Evolutionary conservation across 2,113 vertebrate species (phyloP).

Genomic region (Hystrix brachyura): DNA sequence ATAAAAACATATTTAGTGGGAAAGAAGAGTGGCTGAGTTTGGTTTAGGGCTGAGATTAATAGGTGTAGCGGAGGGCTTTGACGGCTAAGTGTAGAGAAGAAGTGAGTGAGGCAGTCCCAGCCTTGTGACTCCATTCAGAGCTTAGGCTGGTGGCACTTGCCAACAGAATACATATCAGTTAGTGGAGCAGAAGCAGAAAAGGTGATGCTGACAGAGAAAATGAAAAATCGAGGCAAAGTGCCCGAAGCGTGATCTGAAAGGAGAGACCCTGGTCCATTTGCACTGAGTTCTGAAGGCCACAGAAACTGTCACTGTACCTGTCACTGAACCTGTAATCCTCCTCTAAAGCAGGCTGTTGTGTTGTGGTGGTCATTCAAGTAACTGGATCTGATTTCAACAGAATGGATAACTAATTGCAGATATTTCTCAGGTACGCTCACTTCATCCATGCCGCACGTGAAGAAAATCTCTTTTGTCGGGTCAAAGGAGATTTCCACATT

Average conservation of each 20-base stretch:
- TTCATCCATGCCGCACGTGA: constrained; percentile 5
- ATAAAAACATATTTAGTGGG: constrained; percentile 59
- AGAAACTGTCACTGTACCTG: not conserved
- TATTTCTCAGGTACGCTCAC: not conserved
- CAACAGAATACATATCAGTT: not conserved
- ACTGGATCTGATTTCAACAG: constrained; percentile 22
- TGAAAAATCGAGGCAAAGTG: not conserved
- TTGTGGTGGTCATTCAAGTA: not conserved
- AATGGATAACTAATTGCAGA: not conserved
- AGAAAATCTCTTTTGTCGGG: constrained; percentile 46
- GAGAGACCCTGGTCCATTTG: not conserved
- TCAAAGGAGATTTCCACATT: not conserved
- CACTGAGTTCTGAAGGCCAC: not conserved
- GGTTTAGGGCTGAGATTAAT: constrained; percentile 2
- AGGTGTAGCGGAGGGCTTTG: constrained; percentile 37
- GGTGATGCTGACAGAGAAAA: not conserved
- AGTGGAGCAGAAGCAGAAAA: constrained; percentile 23
- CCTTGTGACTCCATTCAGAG: not conserved
- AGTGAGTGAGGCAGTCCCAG: not conserved
- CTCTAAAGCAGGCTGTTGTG: not conserved
- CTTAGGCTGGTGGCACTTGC: not conserved
- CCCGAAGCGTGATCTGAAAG: not conserved
- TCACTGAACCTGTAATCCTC: not conserved
- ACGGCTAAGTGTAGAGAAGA: not conserved
- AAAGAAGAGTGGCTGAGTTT: constrained; percentile 15